Conservation (phyloP, 2,888 invertebrate genomes). For the Drosophila sordidapex region DNA sequence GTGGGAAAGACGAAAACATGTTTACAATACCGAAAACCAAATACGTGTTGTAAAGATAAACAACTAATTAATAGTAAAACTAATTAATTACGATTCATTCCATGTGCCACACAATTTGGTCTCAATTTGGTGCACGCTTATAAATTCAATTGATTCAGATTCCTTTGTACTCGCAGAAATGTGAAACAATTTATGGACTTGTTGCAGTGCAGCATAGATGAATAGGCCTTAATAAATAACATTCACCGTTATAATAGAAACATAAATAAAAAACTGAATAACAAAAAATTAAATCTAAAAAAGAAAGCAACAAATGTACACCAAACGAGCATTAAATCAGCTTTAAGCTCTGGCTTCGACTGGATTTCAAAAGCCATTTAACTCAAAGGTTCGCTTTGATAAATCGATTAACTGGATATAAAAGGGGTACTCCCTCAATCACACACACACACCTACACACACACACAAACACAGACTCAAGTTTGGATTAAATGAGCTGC, state of each 20-base stretch:
- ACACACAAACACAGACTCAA: background rate
- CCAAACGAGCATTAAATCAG: slow-evolving; percentile 19
- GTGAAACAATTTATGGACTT: background rate
- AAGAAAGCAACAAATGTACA: background rate
- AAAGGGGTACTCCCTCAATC: background rate
- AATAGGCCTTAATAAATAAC: background rate
- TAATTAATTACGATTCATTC: no score
- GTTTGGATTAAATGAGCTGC: slow-evolving; percentile 31
- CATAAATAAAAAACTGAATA: background rate
- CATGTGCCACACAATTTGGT: no score
- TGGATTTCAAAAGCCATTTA: slow-evolving; percentile 22
- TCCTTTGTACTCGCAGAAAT: background rate
- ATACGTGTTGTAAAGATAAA: no score
- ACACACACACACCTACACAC: background rate
- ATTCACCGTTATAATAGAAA: background rate
- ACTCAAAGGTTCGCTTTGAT: slow-evolving; percentile 5
- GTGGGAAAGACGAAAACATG: no score
- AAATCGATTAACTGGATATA: slow-evolving; percentile 12
- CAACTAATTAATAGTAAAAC: no score
- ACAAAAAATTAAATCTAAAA: background rate
- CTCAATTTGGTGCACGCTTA: background rate
- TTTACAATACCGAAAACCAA: no score
- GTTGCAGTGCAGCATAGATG: background rate
- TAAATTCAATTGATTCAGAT: background rate
- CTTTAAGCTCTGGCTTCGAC: background rate